Conservation (phyloP, 1,140 invertebrate species). For the Atta cephalotes region DNA sequence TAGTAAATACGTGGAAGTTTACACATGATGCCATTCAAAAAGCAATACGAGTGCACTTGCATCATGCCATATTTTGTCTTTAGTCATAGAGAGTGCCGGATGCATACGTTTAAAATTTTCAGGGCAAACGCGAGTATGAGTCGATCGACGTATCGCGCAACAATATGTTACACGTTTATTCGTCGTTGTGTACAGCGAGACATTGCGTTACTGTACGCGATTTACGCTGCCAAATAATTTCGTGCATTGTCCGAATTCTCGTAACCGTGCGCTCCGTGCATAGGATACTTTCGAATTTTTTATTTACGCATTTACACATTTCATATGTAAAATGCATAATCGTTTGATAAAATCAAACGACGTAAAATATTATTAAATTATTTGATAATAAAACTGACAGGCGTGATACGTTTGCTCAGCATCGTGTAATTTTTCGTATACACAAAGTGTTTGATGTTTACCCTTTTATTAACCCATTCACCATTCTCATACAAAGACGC, state of each 20-base stretch:
- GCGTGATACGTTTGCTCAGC: background rate
- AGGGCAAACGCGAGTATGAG: background rate
- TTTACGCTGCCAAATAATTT: conserved; percentile 61
- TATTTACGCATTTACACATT: conserved; percentile 33
- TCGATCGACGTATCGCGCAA: conserved; percentile 25
- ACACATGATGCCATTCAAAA: background rate
- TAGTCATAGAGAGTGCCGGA: too few relatives aligned
- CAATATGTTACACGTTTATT: conserved; percentile 4
- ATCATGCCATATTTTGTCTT: background rate
- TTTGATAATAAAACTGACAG: background rate
- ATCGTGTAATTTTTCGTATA: background rate
- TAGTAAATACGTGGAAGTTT: background rate
- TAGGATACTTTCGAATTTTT: conserved; percentile 39
- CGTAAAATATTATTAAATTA: conserved; percentile 25
- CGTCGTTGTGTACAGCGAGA: background rate
- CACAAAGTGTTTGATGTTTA: conserved; percentile 2
- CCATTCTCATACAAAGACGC: background rate
- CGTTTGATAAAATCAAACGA: background rate
- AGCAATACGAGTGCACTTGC: background rate
- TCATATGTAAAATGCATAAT: background rate
- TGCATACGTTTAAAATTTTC: conserved; percentile 22
- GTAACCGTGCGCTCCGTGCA: conserved; percentile 11
- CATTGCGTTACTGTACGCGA: conserved; percentile 2
- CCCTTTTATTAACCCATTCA: background rate
- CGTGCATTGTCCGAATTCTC: conserved; percentile 46